Percentiles rank a stretch among this genome's conserved stretches.
These are phyloP conservation scores for Tetranychus truncatus DNA, from an alignment of 2,888 invertebrate species.

Conservation along the genomic window DNA sequence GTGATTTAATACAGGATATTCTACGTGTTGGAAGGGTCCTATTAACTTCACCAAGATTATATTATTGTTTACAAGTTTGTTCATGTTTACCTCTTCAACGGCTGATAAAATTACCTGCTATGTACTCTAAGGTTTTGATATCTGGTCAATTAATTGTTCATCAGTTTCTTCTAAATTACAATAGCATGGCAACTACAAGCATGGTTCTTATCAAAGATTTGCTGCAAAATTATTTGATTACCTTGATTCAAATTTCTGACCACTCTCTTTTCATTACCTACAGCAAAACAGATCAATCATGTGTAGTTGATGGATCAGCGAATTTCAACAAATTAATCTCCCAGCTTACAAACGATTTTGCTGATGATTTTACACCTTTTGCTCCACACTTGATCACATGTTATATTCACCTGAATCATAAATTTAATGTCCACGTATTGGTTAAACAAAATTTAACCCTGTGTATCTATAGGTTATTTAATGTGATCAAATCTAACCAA, in stretches of 20 bases:
- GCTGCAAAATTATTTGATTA: background rate
- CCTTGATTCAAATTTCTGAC: background rate
- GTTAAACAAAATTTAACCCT: background rate
- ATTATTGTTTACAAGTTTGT: background rate
- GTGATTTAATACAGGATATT: background rate
- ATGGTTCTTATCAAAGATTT: background rate
- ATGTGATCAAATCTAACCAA: background rate
- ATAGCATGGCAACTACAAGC: background rate
- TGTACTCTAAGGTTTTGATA: background rate
- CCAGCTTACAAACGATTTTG: background rate
- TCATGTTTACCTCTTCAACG: background rate
- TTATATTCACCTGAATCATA: constrained; percentile 2
- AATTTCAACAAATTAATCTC: constrained; percentile 6
- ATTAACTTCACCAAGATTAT: background rate
- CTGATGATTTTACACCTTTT: background rate
- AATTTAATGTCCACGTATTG: background rate
- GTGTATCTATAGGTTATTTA: background rate
- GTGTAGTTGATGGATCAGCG: background rate
- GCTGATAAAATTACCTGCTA: background rate
- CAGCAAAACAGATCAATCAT: background rate
- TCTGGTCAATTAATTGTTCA: background rate
- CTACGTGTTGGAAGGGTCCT: background rate
- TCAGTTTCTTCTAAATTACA: background rate
- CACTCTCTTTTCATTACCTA: background rate
- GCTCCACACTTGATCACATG: background rate